These are phyloP conservation scores for Tupiocoris notatus DNA, from an alignment of 2,888 invertebrate species.

Conservation along the genomic window DNA sequence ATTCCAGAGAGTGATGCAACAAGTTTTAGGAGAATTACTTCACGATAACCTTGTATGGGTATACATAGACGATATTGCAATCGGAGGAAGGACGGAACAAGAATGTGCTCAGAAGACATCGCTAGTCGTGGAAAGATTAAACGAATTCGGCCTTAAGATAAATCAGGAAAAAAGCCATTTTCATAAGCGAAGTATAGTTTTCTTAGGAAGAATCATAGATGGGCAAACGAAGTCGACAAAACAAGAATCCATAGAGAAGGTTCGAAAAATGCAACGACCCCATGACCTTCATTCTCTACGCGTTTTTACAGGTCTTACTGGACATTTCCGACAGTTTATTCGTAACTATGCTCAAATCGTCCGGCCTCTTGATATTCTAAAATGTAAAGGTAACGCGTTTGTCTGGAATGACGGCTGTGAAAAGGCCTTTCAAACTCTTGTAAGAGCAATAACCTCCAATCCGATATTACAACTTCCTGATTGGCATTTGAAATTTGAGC, in stretches of 20 bases:
- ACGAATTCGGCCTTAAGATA: not conserved
- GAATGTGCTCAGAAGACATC: not conserved
- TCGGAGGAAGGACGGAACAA: not conserved
- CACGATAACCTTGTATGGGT: too few relatives aligned
- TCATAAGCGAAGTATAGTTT: not conserved
- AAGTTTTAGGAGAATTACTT: too few relatives aligned
- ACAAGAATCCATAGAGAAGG: not conserved
- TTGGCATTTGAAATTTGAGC: constrained; percentile 6
- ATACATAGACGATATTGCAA: not conserved
- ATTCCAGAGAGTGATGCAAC: not conserved
- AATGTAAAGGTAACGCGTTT: not conserved
- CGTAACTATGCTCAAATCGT: constrained; percentile 1
- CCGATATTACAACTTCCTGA: constrained; percentile 14
- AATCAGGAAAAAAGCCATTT: not conserved
- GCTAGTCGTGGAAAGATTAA: not conserved
- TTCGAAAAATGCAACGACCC: constrained; percentile 1
- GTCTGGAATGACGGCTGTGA: not conserved
- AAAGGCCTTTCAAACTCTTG: not conserved
- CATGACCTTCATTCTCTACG: too few relatives aligned
- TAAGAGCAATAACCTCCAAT: not conserved
- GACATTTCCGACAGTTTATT: not conserved
- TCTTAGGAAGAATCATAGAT: not conserved
- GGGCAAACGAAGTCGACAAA: not conserved
- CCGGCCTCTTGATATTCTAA: not conserved
- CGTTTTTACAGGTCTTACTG: not conserved